Conservation (phyloP, 37 sponge, comb jelly and placozoan species). For the Crambe crambe region DNA sequence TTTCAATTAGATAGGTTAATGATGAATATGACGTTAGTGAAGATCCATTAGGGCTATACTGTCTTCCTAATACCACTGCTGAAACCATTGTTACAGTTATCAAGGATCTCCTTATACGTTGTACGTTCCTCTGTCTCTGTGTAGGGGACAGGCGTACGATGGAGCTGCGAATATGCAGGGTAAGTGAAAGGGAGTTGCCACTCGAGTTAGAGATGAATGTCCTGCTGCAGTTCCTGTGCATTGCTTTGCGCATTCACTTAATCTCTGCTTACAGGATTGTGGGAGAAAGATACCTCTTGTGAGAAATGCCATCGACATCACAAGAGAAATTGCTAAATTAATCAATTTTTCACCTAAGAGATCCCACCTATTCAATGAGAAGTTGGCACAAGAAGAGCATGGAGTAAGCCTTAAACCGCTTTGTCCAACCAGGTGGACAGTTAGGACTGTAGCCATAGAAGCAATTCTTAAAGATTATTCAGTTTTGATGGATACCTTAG, state of each 20-base stretch:
- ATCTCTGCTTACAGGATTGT: conserved; percentile 65
- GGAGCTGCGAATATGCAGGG: conserved; percentile 56
- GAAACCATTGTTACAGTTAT: too few species aligned
- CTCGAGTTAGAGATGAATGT: conserved; percentile 26
- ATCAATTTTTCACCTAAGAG: too few species aligned
- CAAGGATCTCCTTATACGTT: conserved; percentile 64
- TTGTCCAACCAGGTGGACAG: conserved; percentile 72
- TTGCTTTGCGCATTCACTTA: conserved; percentile 54
- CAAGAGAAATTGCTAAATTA: too few species aligned
- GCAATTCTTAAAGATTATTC: conserved; percentile 55
- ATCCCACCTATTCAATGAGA: conserved; percentile 37
- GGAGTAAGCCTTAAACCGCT: conserved; percentile 47
- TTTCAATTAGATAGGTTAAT: conserved; percentile 38
- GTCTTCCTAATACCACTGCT: conserved; percentile 47
- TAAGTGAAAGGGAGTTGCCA: conserved; percentile 48
- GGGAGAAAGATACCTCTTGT: conserved; percentile 32
- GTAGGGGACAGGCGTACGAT: conserved; percentile 60
- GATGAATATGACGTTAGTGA: conserved; percentile 28
- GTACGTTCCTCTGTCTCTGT: conserved; percentile 53
- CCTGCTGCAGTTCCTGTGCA: conserved; percentile 65
- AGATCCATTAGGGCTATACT: conserved; percentile 29
- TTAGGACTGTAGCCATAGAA: conserved; percentile 57
- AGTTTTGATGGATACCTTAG: conserved; percentile 46
- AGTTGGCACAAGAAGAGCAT: conserved; percentile 16
- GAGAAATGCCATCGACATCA: conserved; percentile 47